Conservation (phyloP, 2,888 invertebrate genomes). For the Lasiommata megera region DNA sequence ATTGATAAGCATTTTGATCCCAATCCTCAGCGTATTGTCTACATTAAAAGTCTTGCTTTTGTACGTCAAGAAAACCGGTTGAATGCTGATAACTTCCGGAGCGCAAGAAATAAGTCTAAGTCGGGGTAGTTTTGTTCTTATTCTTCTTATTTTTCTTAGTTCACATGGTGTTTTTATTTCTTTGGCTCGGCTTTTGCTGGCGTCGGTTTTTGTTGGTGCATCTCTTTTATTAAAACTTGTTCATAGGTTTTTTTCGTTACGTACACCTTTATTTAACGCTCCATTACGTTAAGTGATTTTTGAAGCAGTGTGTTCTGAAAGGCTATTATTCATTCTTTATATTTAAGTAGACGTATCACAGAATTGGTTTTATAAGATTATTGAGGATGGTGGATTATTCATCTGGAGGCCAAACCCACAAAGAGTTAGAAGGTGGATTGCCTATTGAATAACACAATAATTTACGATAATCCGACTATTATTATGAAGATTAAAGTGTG, state of each 20-base stretch:
- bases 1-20: conserved; percentile 3
- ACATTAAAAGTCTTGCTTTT: conserved; percentile 10
- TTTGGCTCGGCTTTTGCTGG: conserved; percentile 48
- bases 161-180: conserved; percentile 55
- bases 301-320: not conserved
- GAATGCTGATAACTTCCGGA: conserved; percentile 71
- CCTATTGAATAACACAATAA: too few relatives aligned
- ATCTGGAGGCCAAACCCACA: too few relatives aligned
- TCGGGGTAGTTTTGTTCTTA: conserved; percentile 55
- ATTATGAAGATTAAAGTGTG: too few relatives aligned
- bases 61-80: conserved; percentile 55
- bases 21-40: conserved; percentile 1
- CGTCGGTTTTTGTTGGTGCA: conserved; percentile 54
- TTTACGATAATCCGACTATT: too few relatives aligned
- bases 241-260: conserved; percentile 10
- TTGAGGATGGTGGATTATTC: not conserved
- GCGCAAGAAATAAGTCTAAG: conserved; percentile 63
- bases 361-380: not conserved
- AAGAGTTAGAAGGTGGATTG: too few relatives aligned
- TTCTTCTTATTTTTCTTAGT: conserved; percentile 65
- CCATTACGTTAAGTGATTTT: conserved; percentile 7
- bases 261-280: conserved; percentile 9
- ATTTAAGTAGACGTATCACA: not conserved
- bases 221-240: conserved; percentile 51
- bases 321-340: not conserved